Base-by-base conservation (phyloP, 2,113 vertebrate species). In the Microcebus jonahi region DNA sequence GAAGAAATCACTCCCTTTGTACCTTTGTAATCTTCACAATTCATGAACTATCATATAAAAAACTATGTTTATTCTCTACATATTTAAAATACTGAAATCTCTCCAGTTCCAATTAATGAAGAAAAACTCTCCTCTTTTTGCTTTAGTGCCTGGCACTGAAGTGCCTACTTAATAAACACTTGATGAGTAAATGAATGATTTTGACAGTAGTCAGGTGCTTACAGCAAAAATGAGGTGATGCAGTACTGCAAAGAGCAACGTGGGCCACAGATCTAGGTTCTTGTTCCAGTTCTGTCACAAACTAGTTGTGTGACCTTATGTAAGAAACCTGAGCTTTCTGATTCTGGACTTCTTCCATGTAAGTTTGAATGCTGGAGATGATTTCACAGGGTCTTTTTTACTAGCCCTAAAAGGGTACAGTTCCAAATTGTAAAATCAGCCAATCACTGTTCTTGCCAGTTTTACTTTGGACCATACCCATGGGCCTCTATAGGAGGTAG, bases 81-180 rank as follows among this genome's bases (percentile, higher is more conserved):
- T 92, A 91, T 73, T 94, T 92, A 82, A 80, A 84, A 63, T 45
- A 55, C 31, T 82, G 48, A 88, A 81, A 86, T 59, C 71, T 57
- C 39, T 90, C 36, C 50, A 73, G 23, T 94, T 92, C 20, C 70
- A 83, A 59, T 71, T 25, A 94, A 77, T 73, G 73, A 83, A 90
- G 79, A 55, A 90, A 80, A 85, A 57, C 15, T 21, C 81, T 77
- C 39, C 42, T 88, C 42, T 86, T 73, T 96, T 92, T 94, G 27
- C 68, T 87, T 89, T 57, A 77, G 50, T 75, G 27, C 39, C 90
- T 89, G 21, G 27, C 17, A 68, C 61, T 79, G 61, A 68, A 81
- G 71, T 84, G 27, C 61, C 85, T 67, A 27, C 57, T 65, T 82
- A 87, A 55, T 91, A 89, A 84, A 87, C 73, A 83, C 27, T 27